Percentiles rank a stretch among this genome's conserved stretches.
Evolutionary conservation across 2,888 invertebrate species (phyloP).

Genomic region (Phaedon cochleariae): DNA sequence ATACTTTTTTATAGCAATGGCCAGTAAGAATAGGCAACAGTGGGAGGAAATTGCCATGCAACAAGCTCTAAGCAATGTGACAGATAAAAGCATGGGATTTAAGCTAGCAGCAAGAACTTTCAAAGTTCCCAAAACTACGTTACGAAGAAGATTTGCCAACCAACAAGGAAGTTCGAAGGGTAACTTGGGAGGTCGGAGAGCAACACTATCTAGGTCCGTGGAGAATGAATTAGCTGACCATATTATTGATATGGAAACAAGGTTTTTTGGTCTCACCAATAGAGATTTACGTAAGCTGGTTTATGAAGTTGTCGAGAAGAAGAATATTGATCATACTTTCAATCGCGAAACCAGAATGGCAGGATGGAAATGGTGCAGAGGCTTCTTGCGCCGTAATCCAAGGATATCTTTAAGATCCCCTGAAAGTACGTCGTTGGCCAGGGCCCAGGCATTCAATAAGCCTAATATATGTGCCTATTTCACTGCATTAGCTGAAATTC

Average conservation of each 20-base stretch:
- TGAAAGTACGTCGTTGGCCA: slow-evolving; percentile 19
- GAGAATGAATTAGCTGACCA: too few species aligned
- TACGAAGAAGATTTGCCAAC: slow-evolving; percentile 2
- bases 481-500: slow-evolving; percentile 17
- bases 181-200: slow-evolving; percentile 20
- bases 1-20: not conserved
- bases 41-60: slow-evolving; percentile 10
- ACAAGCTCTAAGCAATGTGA: slow-evolving; percentile 7
- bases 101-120: slow-evolving; percentile 7
- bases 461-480: slow-evolving; percentile 7
- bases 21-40: not conserved
- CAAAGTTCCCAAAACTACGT: slow-evolving; percentile 15
- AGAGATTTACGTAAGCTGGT: too few species aligned
- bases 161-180: slow-evolving; percentile 15
- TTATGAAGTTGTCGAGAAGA: too few species aligned
- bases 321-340: too few species aligned
- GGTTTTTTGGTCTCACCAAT: too few species aligned
- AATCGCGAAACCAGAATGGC: not conserved
- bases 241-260: too few species aligned
- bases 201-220: not conserved
- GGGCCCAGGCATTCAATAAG: slow-evolving; percentile 24
- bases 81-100: slow-evolving; percentile 11
- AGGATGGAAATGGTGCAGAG: slow-evolving; percentile 25
- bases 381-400: slow-evolving; percentile 23
- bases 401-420: slow-evolving; percentile 21